Evolutionary conservation across 2,797 vertebrate species (phyloP), one percentile per base, ranked within the genome.

Genomic region (Chelonia mydas): DNA sequence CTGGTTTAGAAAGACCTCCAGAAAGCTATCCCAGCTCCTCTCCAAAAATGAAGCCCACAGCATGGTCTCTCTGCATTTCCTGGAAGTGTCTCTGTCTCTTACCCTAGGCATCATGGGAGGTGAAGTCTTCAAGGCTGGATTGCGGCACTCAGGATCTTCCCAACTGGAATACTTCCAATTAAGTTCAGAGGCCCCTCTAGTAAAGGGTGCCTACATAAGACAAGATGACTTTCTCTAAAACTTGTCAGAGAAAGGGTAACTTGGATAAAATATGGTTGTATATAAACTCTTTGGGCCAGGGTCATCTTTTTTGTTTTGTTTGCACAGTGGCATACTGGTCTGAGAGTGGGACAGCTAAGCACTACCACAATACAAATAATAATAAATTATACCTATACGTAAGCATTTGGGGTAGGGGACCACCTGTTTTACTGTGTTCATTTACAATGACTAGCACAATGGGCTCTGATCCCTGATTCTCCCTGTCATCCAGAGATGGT

Each of bases 401-500:
- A 47, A 47, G 74, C 45, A 49, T 45, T 49, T 27, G 41, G 7
- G 12, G 27, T 15, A 45, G 6, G 13, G 23, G 7, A 7, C 45
- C 7, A 28, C 31, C 37, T 23, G 41, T 65, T 65, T 65, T 41
- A 74, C 45, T 12, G 21, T 74, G 72, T 74, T 21, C 0, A 19
- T 9, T 6, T 37, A 3, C 1, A 1, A 23, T 3, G n/a, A 7
- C 33, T 16, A 13, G 27, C 28, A 45, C 21, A 61, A 19, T 51
- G 57, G 31, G 1, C 54, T 83, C 45, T 41, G 1, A 3, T 47
- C 25, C 61, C 41, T 83, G 79, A 5, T 25, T 5, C 9, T 27
- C 7, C 12, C 37, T 37, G 1, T 37, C 50, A 51, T 0, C 0
- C 27, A n/a, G 13, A 88, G 49, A 49, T 0, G 0, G 8, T 94